A percentile compares a stretch with the other conserved stretches of the same genome.
Conservation (phyloP, 2,888 invertebrate genomes). For the Coenonympha arcania region DNA sequence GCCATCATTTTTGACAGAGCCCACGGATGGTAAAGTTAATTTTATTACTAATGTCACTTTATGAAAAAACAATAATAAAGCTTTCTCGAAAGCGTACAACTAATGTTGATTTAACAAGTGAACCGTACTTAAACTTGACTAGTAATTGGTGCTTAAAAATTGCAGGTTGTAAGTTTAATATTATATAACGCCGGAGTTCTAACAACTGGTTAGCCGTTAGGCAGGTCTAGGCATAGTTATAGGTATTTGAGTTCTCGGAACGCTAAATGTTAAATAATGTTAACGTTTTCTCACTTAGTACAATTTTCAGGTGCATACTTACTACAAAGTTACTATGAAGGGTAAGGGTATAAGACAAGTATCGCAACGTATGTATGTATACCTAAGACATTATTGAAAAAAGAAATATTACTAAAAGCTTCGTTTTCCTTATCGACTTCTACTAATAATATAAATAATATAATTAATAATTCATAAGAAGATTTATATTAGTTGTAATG, state of each 20-base stretch:
- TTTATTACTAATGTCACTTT: neutral
- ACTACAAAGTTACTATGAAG: too few species aligned
- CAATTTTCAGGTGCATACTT: too few species aligned
- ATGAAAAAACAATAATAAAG: neutral
- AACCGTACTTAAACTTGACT: conserved; percentile 21
- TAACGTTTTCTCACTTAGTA: neutral
- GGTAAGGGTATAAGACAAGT: too few species aligned
- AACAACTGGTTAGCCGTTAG: conserved; percentile 17
- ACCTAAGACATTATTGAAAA: too few species aligned
- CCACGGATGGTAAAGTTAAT: too few species aligned
- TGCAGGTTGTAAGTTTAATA: conserved; percentile 13
- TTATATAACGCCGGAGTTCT: conserved; percentile 17
- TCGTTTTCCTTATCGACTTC: too few species aligned
- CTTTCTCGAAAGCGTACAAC: neutral
- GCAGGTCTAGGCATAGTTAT: conserved; percentile 10
- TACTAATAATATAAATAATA: too few species aligned
- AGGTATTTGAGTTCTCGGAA: neutral
- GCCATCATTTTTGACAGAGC: too few species aligned
- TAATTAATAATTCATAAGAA: too few species aligned
- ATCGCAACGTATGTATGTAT: too few species aligned
- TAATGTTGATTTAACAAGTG: conserved; percentile 10
- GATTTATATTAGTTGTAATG: too few species aligned
- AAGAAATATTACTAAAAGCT: too few species aligned
- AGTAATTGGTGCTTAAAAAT: conserved; percentile 10
- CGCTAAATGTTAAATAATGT: neutral